Evolutionary conservation across 2,888 invertebrate genomes (phyloP), one percentile per base, ranked within the genome.

Genomic region (Trichacis sp.): DNA sequence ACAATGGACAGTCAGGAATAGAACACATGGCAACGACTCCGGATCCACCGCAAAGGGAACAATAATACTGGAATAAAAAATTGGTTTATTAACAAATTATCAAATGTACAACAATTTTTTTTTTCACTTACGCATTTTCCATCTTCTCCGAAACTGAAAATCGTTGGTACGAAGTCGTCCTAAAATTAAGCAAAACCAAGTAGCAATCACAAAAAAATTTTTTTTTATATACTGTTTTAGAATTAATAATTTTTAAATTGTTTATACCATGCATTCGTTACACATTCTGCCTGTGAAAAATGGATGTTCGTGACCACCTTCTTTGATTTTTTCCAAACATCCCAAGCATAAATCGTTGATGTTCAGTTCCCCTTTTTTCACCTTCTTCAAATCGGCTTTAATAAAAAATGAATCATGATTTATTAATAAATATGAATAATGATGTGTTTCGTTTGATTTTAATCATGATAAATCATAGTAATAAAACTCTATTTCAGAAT

Each of bases 1-100:
- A 83, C 83, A 81, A 77, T 8, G 82, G 78, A 61, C 84, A 85
- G 45, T 77, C 74, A 12, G 74, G 70, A 12, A 55, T 72, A 46
- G 81, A 83, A 64, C 84, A 85, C 47, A 84, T 76, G 1, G 81
- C 73, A n/a, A 83, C 75, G 8, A 73, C 74, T 15, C 82, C 83
- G 8, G 76, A 69, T 12, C 71, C 73, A 8, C 78, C 79, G 64
- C 84, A 84, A 5, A 84, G 58, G 1, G 78, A 75, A 59, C 84
- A 84, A 42, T 75, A 80, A 66, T 80, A 81, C 82, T 82, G 56
- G 36, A 68, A 68, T 60, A 51, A 36, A 36, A 11, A 36, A 12
- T 36, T 29, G 4, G 5, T 33, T 55, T 45, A n/a, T n/a, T n/a
- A n/a, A n/a, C n/a, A n/a, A n/a, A n/a, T n/a, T n/a, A n/a, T n/a